Percentiles rank a stretch among this genome's conserved stretches.
Conservation (phyloP, 2,797 vertebrate genomes). For the Chelon auratus region DNA sequence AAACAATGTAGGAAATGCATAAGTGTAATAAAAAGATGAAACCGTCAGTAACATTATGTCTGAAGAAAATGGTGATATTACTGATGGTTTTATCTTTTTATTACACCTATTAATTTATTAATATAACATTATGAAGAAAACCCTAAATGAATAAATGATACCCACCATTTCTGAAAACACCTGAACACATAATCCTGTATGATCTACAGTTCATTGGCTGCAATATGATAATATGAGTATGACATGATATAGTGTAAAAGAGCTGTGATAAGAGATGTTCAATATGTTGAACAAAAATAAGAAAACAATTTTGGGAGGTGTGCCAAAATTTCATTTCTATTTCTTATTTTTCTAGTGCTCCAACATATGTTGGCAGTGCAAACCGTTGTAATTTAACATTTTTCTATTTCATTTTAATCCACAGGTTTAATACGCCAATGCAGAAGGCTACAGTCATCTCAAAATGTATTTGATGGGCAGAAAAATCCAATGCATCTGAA, state of each 20-base stretch:
- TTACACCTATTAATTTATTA: too few species aligned
- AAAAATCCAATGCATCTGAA: background rate
- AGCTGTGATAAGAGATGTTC: background rate
- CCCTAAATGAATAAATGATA: too few species aligned
- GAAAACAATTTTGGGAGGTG: background rate
- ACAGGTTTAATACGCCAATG: background rate
- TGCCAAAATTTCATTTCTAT: background rate
- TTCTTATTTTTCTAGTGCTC: background rate
- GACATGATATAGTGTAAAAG: too few species aligned
- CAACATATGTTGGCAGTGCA: background rate
- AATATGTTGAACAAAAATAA: background rate
- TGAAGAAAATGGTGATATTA: too few species aligned
- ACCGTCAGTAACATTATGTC: too few species aligned
- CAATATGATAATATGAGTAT: background rate
- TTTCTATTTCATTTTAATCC: background rate
- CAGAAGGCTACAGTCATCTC: background rate
- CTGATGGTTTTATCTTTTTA: too few species aligned
- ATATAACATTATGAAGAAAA: too few species aligned
- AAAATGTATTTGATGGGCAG: background rate
- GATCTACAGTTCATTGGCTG: conserved; percentile 1
- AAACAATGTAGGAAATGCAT: too few species aligned
- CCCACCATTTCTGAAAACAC: too few species aligned
- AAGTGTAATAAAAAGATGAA: too few species aligned
- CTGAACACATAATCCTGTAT: background rate
- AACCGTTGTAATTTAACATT: background rate